Conservation (phyloP, 1,140 invertebrate genomes). For the Leptestheria dahalacensis region DNA sequence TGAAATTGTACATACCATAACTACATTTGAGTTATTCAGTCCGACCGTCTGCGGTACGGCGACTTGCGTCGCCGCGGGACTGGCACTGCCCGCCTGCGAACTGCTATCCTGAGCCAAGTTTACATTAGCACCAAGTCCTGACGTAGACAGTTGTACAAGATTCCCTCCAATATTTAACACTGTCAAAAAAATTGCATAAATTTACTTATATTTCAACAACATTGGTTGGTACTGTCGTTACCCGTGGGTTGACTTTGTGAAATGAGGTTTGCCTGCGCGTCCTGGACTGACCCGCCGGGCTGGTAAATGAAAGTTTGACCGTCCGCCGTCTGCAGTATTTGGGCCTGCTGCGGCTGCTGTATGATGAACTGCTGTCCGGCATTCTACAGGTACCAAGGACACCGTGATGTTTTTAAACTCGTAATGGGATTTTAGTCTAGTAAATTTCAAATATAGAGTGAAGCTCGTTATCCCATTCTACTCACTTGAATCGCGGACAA, state of each 20-base stretch:
- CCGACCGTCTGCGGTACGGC: conserved; percentile 26
- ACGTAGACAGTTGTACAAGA: conserved; percentile 38
- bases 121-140: conserved; percentile 28
- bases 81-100: conserved; percentile 38
- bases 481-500: conserved; percentile 6
- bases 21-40: conserved; percentile 46
- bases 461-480: no score
- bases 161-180: conserved; percentile 58
- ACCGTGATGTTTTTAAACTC: no score
- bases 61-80: conserved; percentile 21
- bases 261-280: conserved; percentile 29
- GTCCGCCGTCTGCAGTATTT: conserved; percentile 72
- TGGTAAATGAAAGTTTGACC: conserved; percentile 88
- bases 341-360: conserved; percentile 43
- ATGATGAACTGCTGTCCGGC: conserved; percentile 21
- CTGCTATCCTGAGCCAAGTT: conserved; percentile 14
- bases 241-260: conserved; percentile 44
- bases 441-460: no score
- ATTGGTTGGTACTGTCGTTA: no score
- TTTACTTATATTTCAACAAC: no score
- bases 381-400: background rate
- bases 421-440: no score
- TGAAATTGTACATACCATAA: conserved; percentile 27
- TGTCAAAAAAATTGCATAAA: conserved; percentile 29
- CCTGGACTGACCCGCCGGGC: conserved; percentile 36